Evolutionary conservation across 2,888 invertebrate species (phyloP).

Genomic region (Ophraella communa): DNA sequence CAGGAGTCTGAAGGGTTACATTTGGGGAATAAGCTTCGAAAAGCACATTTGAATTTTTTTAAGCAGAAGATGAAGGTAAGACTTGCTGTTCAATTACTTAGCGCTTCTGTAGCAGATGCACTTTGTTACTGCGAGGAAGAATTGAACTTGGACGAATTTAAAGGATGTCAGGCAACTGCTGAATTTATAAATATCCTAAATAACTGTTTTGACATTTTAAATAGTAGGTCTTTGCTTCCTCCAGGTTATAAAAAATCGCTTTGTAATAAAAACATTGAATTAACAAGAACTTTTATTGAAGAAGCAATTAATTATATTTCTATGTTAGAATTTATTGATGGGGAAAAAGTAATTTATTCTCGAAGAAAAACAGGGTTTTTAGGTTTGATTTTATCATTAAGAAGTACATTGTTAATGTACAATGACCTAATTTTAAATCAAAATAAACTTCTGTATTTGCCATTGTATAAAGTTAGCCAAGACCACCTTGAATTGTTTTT

Average conservation of each 20-base stretch:
- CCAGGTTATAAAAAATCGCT: too few relatives aligned
- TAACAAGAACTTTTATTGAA: not conserved
- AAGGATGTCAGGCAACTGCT: too few relatives aligned
- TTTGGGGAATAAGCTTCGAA: too few relatives aligned
- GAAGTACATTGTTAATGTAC: not conserved
- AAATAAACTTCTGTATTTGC: not conserved
- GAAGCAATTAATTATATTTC: not conserved
- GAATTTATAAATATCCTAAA: too few relatives aligned
- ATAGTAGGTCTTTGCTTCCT: too few relatives aligned
- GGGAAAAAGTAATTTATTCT: not conserved
- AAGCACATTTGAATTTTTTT: too few relatives aligned
- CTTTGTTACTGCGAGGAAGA: too few relatives aligned
- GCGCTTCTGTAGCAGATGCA: too few relatives aligned
- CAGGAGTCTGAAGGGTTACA: too few relatives aligned
- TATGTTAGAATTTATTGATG: not conserved
- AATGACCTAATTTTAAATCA: not conserved
- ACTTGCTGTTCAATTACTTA: constrained; percentile 11
- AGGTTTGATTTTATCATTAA: not conserved
- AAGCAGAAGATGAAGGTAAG: too few relatives aligned
- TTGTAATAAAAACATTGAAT: not conserved
- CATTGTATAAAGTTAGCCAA: not conserved
- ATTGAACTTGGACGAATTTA: too few relatives aligned
- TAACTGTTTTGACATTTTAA: too few relatives aligned
- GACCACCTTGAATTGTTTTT: not conserved
- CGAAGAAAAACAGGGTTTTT: not conserved